phyloP scores from a whole-genome alignment of 2,797 vertebrate species.

The Tarsius wallacei region DNA sequence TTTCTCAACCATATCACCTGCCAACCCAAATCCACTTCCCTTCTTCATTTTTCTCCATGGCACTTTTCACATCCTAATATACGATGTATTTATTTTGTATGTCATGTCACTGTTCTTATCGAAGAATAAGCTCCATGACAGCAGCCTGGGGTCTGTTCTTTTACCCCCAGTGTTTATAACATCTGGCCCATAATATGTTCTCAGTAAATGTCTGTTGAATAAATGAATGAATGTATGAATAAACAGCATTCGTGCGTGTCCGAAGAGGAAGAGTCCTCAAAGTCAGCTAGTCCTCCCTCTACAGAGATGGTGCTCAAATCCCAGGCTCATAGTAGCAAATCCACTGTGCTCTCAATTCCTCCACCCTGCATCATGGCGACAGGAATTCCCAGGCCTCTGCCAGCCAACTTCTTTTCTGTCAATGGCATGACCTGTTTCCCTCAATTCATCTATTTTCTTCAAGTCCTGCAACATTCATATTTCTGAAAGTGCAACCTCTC shows the following conservation, averaged over 20 bases:
- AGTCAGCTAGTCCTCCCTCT: too few species aligned
- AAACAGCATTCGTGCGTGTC: not conserved
- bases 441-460: not conserved
- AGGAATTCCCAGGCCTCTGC: accelerated
- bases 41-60: not conserved
- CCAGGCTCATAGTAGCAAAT: not conserved
- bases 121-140: not conserved
- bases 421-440: not conserved
- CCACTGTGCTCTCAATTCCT: accelerated
- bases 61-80: not conserved
- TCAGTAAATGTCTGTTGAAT: not conserved
- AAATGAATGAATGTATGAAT: not conserved
- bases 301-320: not conserved
- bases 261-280: not conserved
- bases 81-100: not conserved
- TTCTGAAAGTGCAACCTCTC: not conserved
- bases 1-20: not conserved
- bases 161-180: not conserved
- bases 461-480: not conserved
- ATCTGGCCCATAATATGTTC: not conserved
- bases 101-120: not conserved
- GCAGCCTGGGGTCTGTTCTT: not conserved
- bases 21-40: not conserved
- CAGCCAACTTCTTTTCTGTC: not conserved
- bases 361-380: accelerated